Base-by-base conservation (phyloP, 1,140 invertebrate species). In the Artemia franciscana region DNA sequence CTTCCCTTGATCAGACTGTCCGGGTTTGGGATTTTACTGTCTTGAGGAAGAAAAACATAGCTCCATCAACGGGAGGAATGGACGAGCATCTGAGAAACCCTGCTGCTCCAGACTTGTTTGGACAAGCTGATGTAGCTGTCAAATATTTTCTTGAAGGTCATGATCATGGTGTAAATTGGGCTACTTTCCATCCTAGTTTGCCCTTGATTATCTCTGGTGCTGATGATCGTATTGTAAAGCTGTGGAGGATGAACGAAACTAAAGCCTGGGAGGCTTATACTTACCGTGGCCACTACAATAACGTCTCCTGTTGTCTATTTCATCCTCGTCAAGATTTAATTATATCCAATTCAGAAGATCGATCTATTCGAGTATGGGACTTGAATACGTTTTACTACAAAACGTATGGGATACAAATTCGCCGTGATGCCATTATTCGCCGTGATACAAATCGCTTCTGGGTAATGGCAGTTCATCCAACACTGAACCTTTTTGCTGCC, bases 211-310 rank as follows among this genome's bases (percentile, higher is more conserved):
- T 91, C 0, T 98, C 95, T 3, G 95, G 91, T 12, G 94, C 93
- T 57, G 96, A 99, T 75, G 96, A 99, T 75, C 77, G 94, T 24
- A 88, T 94, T 70, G 85, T 99, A 7, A 99, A 99, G 73, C 76
- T 99, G 62, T 99, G 95, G 95, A 78, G 96, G 65, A 97, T 98
- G 90, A 98, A 97, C 73, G 95, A 98, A 74, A 82, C 86, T 26
- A 95, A 93, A 78, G 95, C 94, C 0, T 98, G 95, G 95, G 95
- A 64, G 57, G 39, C 98, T 23, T 95, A 99, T 71, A 94, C 93
- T 0, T 98, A 93, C 68, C 81, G 96, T 58, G 95, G 96, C 1
- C 96, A 99, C 74, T 98, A 98, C 76, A 96, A 98, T 76, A 99
- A 99, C 74, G 94, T 99, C 0, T 98, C 93, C 0, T 97, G 93